A percentile compares a stretch with the other conserved stretches of the same genome.
Evolutionary conservation across 1,140 invertebrate genomes (phyloP).

Genomic region (Chymomyza costata): DNA sequence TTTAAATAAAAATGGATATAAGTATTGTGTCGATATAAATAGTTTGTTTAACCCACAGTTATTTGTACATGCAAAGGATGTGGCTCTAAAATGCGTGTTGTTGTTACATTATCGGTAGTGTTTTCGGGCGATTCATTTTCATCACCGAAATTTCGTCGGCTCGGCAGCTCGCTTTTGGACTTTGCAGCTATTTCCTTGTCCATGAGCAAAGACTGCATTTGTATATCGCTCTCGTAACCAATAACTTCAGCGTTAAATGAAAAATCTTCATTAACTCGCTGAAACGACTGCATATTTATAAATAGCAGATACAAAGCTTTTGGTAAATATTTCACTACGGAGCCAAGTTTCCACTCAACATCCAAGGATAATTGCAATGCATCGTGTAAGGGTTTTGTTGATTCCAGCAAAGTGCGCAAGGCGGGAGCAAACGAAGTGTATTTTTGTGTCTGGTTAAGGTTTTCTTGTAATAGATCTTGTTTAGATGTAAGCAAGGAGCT

Average conservation of each 20-base stretch:
- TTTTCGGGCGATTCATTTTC: conserved; percentile 61
- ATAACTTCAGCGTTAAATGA: conserved; percentile 79
- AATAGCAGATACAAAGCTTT: conserved; percentile 91
- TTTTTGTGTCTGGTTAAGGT: conserved; percentile 86
- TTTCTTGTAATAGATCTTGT: conserved; percentile 84
- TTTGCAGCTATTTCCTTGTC: conserved; percentile 76
- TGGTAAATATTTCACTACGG: conserved; percentile 85
- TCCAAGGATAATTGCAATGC: conserved; percentile 89
- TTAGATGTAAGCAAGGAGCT: conserved; percentile 86
- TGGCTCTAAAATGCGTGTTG: conserved; percentile 76
- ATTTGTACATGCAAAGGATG: conserved; percentile 85
- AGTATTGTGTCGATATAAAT: background rate
- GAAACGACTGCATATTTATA: conserved; percentile 86
- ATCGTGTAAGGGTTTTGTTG: conserved; percentile 93
- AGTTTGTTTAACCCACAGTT: conserved; percentile 72
- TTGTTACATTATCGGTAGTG: conserved; percentile 55
- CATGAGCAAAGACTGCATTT: conserved; percentile 70
- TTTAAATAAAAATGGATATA: background rate
- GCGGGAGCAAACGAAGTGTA: conserved; percentile 89
- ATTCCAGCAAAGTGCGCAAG: conserved; percentile 83
- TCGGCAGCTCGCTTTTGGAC: conserved; percentile 36
- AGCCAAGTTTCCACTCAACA: conserved; percentile 84
- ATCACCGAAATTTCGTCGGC: conserved; percentile 66
- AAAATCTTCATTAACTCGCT: conserved; percentile 85
- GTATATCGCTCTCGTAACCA: conserved; percentile 89